Evolutionary conservation across 37 sponge, comb jelly and placozoan species (phyloP).

Genomic region (Spongia lamella): DNA sequence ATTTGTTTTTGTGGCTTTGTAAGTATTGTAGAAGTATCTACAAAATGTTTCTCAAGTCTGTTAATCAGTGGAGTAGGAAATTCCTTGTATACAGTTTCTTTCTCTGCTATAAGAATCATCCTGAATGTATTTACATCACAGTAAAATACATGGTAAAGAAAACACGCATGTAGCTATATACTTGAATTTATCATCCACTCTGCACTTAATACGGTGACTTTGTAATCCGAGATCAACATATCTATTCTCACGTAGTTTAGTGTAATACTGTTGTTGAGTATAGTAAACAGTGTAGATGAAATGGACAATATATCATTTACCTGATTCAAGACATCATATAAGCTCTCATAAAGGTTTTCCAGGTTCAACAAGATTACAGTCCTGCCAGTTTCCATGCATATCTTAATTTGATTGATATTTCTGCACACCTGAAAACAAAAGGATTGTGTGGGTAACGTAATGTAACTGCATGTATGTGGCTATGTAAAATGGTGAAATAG

Average conservation of each 20-base stretch:
- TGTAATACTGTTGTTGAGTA: conserved; percentile 63
- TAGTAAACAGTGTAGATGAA: background rate
- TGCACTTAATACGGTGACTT: conserved; percentile 83
- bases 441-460: background rate
- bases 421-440: conserved; percentile 66
- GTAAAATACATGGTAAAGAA: background rate
- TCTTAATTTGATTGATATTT: conserved; percentile 92
- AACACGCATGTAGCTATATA: background rate
- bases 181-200: conserved; percentile 82
- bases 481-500: too few species aligned
- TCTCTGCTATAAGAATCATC: conserved; percentile 78
- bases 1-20: conserved; percentile 31
- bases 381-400: conserved; percentile 91
- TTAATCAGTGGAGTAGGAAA: conserved; percentile 93
- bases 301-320: background rate
- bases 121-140: conserved; percentile 11
- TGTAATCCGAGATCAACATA: conserved; percentile 91
- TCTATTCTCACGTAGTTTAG: conserved; percentile 47
- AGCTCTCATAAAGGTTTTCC: conserved; percentile 93
- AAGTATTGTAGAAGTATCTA: conserved; percentile 70
- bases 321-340: conserved; percentile 94
- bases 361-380: conserved; percentile 86
- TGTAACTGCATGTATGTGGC: too few species aligned
- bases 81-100: conserved; percentile 70
- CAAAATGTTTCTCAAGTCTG: conserved; percentile 88